phyloP scores from a whole-genome alignment of 2,113 vertebrate species.

The Anarhynchus alexandrinus region DNA sequence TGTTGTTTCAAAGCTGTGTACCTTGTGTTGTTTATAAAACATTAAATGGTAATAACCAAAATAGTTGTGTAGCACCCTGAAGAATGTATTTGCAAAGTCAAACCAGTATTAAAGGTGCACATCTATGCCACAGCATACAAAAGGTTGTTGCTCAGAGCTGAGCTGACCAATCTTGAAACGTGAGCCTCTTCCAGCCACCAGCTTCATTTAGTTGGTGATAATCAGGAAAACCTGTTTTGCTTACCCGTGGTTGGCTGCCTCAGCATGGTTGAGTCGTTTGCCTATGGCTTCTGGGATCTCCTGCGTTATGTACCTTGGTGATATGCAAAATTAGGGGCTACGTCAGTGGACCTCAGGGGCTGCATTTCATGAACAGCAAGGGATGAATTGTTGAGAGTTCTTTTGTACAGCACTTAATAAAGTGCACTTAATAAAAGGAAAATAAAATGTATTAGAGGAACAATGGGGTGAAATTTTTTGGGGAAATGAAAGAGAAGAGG shows the following conservation, averaged over 20 bases:
- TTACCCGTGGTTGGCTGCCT: neutral
- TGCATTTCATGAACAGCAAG: neutral
- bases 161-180: neutral
- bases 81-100: neutral
- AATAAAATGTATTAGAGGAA: neutral
- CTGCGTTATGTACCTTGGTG: neutral
- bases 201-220: neutral
- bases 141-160: neutral
- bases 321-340: neutral
- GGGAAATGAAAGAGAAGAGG: neutral
- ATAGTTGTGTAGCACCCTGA: neutral
- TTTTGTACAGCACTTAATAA: neutral
- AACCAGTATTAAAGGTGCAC: neutral
- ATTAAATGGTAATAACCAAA: neutral
- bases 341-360: rapidly evolving
- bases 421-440: neutral
- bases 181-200: neutral
- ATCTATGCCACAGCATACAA: neutral
- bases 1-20: neutral
- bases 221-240: neutral
- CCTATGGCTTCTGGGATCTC: neutral
- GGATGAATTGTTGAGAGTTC: neutral
- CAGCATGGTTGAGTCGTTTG: neutral
- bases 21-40: neutral
- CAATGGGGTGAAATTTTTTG: neutral